These are phyloP conservation scores for Varecia variegata DNA, from an alignment of 2,797 vertebrate genomes.

Conservation along the genomic window DNA sequence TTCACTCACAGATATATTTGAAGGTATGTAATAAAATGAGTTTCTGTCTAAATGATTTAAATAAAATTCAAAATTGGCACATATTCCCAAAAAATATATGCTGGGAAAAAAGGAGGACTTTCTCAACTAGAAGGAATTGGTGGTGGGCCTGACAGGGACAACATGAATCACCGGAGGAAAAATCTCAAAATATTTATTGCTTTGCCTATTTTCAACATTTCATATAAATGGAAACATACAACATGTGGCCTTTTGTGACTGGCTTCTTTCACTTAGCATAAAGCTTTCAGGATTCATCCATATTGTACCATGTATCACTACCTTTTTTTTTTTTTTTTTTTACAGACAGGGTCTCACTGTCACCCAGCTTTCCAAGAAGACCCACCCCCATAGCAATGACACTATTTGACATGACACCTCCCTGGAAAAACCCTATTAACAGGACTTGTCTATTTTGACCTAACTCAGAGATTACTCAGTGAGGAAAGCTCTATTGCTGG, in stretches of 20 bases:
- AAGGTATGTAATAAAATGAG: background rate
- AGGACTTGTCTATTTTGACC: background rate
- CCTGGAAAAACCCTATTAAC: background rate
- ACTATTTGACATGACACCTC: background rate
- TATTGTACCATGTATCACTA: background rate
- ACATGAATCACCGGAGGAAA: background rate
- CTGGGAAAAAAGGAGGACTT: background rate
- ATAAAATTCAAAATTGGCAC: background rate
- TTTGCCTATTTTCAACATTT: background rate
- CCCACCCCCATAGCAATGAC: too few relatives aligned
- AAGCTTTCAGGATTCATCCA: background rate
- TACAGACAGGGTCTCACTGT: background rate
- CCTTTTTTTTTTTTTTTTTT: too few relatives aligned
- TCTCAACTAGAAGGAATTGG: background rate
- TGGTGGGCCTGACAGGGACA: background rate
- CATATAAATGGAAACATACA: background rate
- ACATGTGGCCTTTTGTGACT: background rate
- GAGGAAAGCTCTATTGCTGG: background rate
- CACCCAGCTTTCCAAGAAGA: too few relatives aligned
- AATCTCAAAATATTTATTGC: background rate
- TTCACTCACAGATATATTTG: background rate
- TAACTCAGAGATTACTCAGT: background rate
- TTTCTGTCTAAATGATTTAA: background rate
- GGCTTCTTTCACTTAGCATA: slow-evolving; percentile 15
- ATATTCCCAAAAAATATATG: background rate